Evolutionary conservation across 2,888 invertebrate species (phyloP).

Genomic region (Xestoiulus laeticollis): DNA sequence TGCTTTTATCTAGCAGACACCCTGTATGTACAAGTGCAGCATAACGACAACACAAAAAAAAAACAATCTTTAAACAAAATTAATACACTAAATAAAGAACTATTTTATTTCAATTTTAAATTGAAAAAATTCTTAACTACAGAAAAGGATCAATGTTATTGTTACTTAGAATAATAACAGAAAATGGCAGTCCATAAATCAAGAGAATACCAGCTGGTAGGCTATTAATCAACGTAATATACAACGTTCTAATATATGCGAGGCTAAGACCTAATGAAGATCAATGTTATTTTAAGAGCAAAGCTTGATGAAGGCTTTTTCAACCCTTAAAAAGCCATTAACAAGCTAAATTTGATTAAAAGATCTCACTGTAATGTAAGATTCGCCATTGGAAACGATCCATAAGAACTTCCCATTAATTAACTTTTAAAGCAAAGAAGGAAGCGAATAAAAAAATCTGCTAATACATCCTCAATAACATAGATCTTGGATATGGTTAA

Average conservation of each 20-base stretch:
- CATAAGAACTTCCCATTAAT: constrained; percentile 21
- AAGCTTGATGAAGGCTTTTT: background rate
- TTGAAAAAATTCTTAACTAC: background rate
- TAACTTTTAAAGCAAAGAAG: constrained; percentile 8
- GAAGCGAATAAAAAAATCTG: background rate
- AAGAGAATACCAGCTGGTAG: background rate
- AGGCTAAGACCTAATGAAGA: background rate
- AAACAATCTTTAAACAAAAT: constrained; percentile 9
- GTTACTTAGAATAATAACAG: background rate
- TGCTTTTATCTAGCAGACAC: background rate
- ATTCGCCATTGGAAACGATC: background rate
- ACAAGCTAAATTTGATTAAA: background rate
- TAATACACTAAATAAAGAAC: background rate
- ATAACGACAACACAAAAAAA: constrained; percentile 1
- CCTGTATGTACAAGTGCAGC: background rate
- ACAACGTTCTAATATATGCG: background rate
- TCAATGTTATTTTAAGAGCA: constrained; percentile 29
- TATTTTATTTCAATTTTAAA: constrained; percentile 37
- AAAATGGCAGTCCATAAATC: constrained; percentile 37
- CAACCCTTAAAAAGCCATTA: background rate
- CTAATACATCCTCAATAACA: background rate
- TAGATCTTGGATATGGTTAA: background rate
- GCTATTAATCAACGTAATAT: background rate
- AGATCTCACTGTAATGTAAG: background rate
- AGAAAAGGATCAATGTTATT: background rate